phyloP scores from a whole-genome alignment of 2,113 vertebrate genomes.

The Vulpes lagopus region DNA sequence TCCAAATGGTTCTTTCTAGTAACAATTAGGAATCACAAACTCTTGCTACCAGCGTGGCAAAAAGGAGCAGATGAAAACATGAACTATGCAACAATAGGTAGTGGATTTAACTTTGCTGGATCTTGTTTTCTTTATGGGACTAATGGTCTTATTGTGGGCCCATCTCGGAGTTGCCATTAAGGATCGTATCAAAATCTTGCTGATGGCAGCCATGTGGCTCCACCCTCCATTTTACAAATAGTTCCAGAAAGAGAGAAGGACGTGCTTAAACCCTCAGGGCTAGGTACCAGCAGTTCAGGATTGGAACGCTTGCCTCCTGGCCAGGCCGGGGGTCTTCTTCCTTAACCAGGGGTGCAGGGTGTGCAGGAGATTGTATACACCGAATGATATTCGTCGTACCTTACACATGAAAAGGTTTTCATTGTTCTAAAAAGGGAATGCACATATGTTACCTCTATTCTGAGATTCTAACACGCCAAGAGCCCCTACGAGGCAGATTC shows the following conservation, averaged over 20 bases:
- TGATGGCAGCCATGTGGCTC: neutral
- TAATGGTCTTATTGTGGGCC: neutral
- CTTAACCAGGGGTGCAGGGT: neutral
- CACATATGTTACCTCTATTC: neutral
- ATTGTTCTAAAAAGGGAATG: neutral
- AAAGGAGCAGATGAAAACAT: neutral
- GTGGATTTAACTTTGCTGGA: neutral
- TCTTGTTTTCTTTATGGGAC: neutral
- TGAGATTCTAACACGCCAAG: neutral
- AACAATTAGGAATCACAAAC: neutral
- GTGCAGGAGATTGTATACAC: neutral
- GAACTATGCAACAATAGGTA: neutral
- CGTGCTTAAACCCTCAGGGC: neutral
- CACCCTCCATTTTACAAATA: neutral
- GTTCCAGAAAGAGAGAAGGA: neutral
- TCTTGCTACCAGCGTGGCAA: neutral
- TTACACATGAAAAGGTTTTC: neutral
- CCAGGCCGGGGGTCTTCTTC: neutral
- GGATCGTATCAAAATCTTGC: conserved; percentile 12
- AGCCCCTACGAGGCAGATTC: neutral
- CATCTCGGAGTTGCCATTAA: neutral
- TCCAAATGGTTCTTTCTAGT: conserved; percentile 34
- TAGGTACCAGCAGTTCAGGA: neutral
- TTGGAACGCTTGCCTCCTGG: neutral
- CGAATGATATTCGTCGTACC: neutral